Evolutionary conservation across 2,888 invertebrate species (phyloP), one percentile per base, ranked within the genome.

Genomic region (Ophion ellenae): DNA sequence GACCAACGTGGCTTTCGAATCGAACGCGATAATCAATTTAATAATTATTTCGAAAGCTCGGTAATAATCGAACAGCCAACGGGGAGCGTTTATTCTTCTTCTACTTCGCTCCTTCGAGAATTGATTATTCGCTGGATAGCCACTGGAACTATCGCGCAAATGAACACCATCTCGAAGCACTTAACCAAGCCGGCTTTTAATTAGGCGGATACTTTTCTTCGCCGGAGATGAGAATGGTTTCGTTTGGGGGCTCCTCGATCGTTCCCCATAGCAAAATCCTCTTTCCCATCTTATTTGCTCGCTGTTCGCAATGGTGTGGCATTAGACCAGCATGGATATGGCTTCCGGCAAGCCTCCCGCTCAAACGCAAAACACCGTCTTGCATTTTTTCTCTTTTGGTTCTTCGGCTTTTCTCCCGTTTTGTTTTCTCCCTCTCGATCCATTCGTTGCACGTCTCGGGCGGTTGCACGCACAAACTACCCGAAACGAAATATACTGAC

Each of bases 131-230:
- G 24, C 64, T 66, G 75, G 17, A 53, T 53, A 53, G 53, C 53
- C 53, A 14, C 53, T 17, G 17, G 17, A n/a, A 36, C 63, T 57
- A 59, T 59, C 81, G 61, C 28, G 57, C 64, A 66, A 64, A 75
- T 71, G 61, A 81, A 81, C 71, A 32, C 67, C 63, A 79, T 79
- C 76, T n/a, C 32, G 64, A 24, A 45, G 24, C 59, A 57, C 86
- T 80, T 87, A 87, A 88, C 87, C 83, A 89, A 89, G 84, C 89
- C 87, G 66, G 47, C 36, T 71, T 28, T 36, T 66, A 59, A 83
- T 83, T 73, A 77, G 73, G 74, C 59, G 57, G 61, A 85, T 61
- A 32, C 59, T 71, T 82, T 66, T 24, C 40, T n/a, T 47, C 11
- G 63, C 66, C 17, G 75, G 67, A 66, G 75, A 84, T 84, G 79